phyloP scores from a whole-genome alignment of 30 jellyfish, hydroid and myxozoan genomes.

The Turritopsis rubra region DNA sequence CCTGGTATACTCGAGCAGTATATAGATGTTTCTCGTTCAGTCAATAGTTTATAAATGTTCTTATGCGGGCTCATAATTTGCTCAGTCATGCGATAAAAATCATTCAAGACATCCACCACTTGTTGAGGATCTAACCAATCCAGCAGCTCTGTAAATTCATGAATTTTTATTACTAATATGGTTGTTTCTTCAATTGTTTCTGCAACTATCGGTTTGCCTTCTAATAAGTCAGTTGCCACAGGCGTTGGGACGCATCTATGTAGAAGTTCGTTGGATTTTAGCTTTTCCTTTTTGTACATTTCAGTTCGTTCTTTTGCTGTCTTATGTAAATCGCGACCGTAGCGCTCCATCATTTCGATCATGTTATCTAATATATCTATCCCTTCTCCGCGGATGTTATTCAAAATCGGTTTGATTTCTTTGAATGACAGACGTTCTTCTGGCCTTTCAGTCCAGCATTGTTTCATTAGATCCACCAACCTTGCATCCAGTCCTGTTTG shows the following conservation, averaged over 20 bases:
- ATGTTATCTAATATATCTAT: conserved; percentile 34
- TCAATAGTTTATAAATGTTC: background rate
- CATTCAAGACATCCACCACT: conserved; percentile 25
- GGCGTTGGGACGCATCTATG: conserved; percentile 37
- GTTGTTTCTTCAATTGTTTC: background rate
- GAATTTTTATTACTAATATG: conserved; percentile 6
- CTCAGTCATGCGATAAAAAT: conserved; percentile 22
- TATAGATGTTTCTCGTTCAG: conserved; percentile 21
- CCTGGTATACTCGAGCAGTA: conserved; percentile 32
- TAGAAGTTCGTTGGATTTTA: conserved; percentile 22
- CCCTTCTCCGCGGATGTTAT: conserved; percentile 28
- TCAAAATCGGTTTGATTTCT: conserved; percentile 30
- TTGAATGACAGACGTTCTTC: conserved; percentile 37
- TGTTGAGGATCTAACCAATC: conserved; percentile 16
- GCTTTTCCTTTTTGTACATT: conserved; percentile 32
- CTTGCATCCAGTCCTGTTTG: conserved; percentile 40
- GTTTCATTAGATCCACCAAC: conserved; percentile 36
- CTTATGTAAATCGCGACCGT: conserved; percentile 31
- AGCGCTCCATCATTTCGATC: conserved; percentile 48
- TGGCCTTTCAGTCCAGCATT: conserved; percentile 29
- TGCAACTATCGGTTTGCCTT: conserved; percentile 27
- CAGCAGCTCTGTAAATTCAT: conserved; percentile 3
- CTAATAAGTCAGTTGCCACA: conserved; percentile 18
- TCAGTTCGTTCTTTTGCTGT: conserved; percentile 46
- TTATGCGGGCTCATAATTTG: background rate